Evolutionary conservation across 37 sponge, comb jelly and placozoan genomes (phyloP), one percentile per base, ranked within the genome.

Genomic region (Aplysina aerophoba): DNA sequence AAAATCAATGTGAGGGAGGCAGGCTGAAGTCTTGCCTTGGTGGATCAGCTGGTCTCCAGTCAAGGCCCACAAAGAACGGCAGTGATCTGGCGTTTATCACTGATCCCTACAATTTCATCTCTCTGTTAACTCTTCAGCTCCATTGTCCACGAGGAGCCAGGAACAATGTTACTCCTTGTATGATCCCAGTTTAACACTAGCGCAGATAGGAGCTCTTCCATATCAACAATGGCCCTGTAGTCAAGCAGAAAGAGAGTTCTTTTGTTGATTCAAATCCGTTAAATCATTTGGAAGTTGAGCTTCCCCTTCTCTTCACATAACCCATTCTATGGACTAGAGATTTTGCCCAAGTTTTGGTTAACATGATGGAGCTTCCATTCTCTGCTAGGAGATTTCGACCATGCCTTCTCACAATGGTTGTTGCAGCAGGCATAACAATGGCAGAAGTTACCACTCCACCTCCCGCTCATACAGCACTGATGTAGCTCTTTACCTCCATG

Each of bases 361-460:
- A 59, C 0, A 63, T 59, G 33, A 81, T 81, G 24, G 81, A 59
- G 13, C 81, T 63, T 59, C 61, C 81, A 59, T 81, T 81, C 61
- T 81, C 81, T 59, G 36, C 33, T 24, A 81, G 62, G 2, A 81
- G 62, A 81, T 57, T 81, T 6, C 81, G 20, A 19, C 59, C 62
- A 59, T 56, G 61, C 19, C 61, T 59, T 59, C 54, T 81, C 3
- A 81, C 81, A 81, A 81, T 81, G 22, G 81, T 63, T 59, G 81
- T 81, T 59, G 81, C 81, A 81, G 81, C 81, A 30, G 61, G 36
- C 81, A 81, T 81, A 27, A 63, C 16, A 36, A 81, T 57, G 24
- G 81, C 36, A 59, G 81, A 27, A 81, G 81, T 81, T 11, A 81
- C 61, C 33, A 81, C 81, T 59, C 81, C 81, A 56, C 81, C 81